Base-by-base conservation (phyloP, 2,113 vertebrate species). In the Tachycineta bicolor region DNA sequence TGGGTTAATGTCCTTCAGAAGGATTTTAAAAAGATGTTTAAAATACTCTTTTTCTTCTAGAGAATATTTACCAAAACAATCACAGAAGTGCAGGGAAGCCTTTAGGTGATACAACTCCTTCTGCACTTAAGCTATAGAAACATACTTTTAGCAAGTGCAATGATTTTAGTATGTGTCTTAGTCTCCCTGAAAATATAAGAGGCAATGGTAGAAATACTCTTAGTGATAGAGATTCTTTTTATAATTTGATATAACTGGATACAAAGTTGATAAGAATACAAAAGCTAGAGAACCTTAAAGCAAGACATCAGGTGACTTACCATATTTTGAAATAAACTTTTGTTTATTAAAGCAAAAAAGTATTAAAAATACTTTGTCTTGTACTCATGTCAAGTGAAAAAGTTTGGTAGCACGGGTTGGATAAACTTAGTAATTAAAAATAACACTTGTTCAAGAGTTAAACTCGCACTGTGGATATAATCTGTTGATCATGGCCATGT, bases 401-500 rank as follows among this genome's bases (percentile, higher is more conserved):
- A 31, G 31, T 56, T 87, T 82, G 22, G 23, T 62, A 9, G n/a
- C 49, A 22, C 19, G 41, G 14, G 4, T 2, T 59, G 53, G 21
- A 41, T 29, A 44, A 65, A 53, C 11, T 82, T 26, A 29, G 26
- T 64, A 22, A 22, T 34, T 64, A 53, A 87, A 86, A 52, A 1
- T 0, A 28, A 13, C 11, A 3, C 12, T 63, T 85, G 56, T 80
- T 62, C 14, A 52, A 7, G 33, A 31, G 25, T 83, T 83, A 8
- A 64, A 5, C 23, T 55, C 5, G 3, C 49, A 3, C 39, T 67
- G 0, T 59, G 43, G 46, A 0, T 70, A 3, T 75, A 12, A 18
- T 2, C 14, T 53, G 25, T 41, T 41, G 24, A 20, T 55, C 1
- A 0, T 33, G 56, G 6, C 17, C 2, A 0, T 26, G 25, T 31